These are phyloP conservation scores for Tichodroma muraria DNA, from an alignment of 2,113 vertebrate species.

Conservation along the genomic window DNA sequence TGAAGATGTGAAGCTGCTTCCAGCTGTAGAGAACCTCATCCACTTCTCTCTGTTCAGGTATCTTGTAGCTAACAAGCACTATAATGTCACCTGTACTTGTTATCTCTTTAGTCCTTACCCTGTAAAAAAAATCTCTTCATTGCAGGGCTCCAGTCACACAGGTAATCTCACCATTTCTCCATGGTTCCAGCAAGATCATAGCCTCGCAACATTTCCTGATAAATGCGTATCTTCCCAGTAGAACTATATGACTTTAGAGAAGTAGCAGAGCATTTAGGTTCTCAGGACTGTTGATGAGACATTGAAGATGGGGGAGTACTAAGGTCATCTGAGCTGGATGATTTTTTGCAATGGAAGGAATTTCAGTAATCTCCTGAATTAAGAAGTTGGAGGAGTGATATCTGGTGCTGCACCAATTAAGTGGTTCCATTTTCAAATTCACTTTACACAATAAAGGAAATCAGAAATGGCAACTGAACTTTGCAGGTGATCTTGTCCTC, in stretches of 20 bases:
- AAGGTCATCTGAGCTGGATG: neutral
- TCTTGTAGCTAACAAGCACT: neutral
- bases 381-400: neutral
- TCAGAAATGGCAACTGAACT: neutral
- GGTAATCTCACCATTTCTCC: neutral
- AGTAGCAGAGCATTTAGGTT: neutral
- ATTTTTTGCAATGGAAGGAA: neutral
- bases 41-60: neutral
- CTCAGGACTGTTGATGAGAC: neutral
- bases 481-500: neutral
- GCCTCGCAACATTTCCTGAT: neutral
- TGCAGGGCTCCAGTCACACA: rapidly evolving
- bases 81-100: neutral
- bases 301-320: neutral
- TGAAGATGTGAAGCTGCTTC: neutral
- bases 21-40: neutral
- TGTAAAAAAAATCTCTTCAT: neutral
- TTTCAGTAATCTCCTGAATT: neutral
- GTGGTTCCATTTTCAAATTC: neutral
- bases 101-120: neutral
- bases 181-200: neutral
- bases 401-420: neutral
- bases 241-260: neutral
- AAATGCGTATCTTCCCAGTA: neutral
- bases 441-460: neutral